Evolutionary conservation across 92 coral and sea anemone genomes (phyloP).

Genomic region (Metridium senile): DNA sequence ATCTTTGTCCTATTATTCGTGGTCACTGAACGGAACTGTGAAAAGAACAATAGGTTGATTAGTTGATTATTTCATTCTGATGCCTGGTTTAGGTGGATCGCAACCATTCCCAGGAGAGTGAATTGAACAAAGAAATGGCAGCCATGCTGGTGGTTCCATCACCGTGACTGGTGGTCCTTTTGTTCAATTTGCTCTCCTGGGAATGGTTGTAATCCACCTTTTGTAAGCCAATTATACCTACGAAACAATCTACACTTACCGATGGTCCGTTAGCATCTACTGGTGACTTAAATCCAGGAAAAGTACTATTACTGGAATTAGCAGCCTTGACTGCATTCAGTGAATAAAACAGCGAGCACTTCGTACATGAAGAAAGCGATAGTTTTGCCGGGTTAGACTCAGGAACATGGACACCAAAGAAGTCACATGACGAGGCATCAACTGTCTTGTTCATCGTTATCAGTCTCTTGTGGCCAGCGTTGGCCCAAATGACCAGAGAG

Average conservation of each 20-base stretch:
- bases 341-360: slow-evolving; percentile 14
- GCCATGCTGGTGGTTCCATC: too few relatives aligned
- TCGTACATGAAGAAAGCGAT: background rate
- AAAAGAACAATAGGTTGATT: too few relatives aligned
- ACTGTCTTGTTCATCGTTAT: slow-evolving; percentile 13
- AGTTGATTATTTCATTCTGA: too few relatives aligned
- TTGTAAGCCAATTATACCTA: background rate
- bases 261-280: slow-evolving; percentile 21
- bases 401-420: slow-evolving; percentile 18
- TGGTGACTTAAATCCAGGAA: slow-evolving; percentile 18
- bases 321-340: slow-evolving; percentile 10
- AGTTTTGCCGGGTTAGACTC: background rate
- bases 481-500: slow-evolving; percentile 6
- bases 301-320: background rate
- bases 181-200: too few relatives aligned
- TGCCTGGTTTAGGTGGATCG: too few relatives aligned
- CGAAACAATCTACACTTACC: background rate
- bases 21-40: too few relatives aligned
- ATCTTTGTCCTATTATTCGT: too few relatives aligned
- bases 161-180: too few relatives aligned
- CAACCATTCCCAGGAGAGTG: too few relatives aligned
- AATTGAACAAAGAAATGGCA: too few relatives aligned
- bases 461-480: slow-evolving; percentile 21
- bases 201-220: too few relatives aligned
- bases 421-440: slow-evolving; percentile 16